A percentile compares a stretch with the other conserved stretches of the same genome.
These are phyloP conservation scores for Antheraea yamamai DNA, from an alignment of 2,888 invertebrate species.

Conservation along the genomic window DNA sequence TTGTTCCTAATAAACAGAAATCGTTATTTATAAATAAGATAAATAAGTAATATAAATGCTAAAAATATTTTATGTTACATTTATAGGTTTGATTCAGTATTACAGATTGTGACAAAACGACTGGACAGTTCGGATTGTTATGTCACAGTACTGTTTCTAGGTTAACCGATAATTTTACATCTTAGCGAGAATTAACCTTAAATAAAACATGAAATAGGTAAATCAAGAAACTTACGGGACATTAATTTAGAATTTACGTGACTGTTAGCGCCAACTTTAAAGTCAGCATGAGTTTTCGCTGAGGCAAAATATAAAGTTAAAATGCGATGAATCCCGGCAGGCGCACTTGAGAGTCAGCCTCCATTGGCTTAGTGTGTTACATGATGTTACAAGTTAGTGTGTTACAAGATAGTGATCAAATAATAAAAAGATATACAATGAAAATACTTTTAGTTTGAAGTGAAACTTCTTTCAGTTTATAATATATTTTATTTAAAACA, in stretches of 20 bases:
- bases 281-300: not conserved
- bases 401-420: too few species aligned
- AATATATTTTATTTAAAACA: too few species aligned
- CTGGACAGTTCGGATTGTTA: constrained; percentile 13
- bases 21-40: constrained; percentile 8
- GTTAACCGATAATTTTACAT: not conserved
- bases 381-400: too few species aligned
- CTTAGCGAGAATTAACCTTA: not conserved
- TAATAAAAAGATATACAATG: too few species aligned
- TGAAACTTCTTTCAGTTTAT: too few species aligned
- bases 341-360: too few species aligned
- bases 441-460: too few species aligned
- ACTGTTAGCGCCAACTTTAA: not conserved
- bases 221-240: not conserved
- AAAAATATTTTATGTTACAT: not conserved
- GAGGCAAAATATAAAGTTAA: not conserved
- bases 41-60: constrained; percentile 3
- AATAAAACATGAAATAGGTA: not conserved
- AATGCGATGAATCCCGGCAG: too few species aligned
- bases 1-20: constrained; percentile 15
- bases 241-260: not conserved
- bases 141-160: constrained; percentile 19
- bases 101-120: constrained; percentile 23
- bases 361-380: too few species aligned
- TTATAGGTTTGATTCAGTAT: not conserved